A percentile compares a stretch with the other conserved stretches of the same genome.
phyloP scores from a whole-genome alignment of 2,113 vertebrate species.

The Aldabrachelys gigantea region DNA sequence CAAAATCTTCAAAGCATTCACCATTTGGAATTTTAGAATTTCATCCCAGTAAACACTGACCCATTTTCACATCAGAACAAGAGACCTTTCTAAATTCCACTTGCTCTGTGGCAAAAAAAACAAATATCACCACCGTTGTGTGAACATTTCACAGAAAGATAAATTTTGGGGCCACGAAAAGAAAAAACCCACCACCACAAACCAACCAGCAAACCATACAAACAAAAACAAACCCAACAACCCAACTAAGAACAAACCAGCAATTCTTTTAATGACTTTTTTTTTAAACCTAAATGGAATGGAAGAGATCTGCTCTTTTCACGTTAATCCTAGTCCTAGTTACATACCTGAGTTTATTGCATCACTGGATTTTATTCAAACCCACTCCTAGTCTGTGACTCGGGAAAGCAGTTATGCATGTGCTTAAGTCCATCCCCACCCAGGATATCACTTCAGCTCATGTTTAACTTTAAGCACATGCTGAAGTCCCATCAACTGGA shows the following conservation, averaged over 20 bases:
- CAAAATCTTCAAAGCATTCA: constrained; percentile 42
- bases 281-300: background rate
- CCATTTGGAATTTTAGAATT: constrained; percentile 12
- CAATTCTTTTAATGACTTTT: background rate
- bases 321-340: background rate
- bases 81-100: background rate
- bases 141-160: background rate
- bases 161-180: background rate
- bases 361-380: background rate
- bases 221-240: background rate
- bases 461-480: too few relatives aligned
- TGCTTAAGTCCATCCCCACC: too few relatives aligned
- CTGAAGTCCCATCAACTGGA: too few relatives aligned
- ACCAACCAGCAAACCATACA: too few relatives aligned
- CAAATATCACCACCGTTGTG: background rate
- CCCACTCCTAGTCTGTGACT: too few relatives aligned
- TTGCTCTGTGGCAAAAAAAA: background rate
- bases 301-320: background rate
- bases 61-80: background rate
- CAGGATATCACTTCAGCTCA: too few relatives aligned
- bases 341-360: background rate
- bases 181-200: background rate
- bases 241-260: background rate
- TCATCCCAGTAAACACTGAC: background rate
- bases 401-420: too few relatives aligned